Percentiles rank a stretch among this genome's conserved stretches.
phyloP scores from a whole-genome alignment of 2,888 invertebrate genomes.

The Folsomia manolachei region DNA sequence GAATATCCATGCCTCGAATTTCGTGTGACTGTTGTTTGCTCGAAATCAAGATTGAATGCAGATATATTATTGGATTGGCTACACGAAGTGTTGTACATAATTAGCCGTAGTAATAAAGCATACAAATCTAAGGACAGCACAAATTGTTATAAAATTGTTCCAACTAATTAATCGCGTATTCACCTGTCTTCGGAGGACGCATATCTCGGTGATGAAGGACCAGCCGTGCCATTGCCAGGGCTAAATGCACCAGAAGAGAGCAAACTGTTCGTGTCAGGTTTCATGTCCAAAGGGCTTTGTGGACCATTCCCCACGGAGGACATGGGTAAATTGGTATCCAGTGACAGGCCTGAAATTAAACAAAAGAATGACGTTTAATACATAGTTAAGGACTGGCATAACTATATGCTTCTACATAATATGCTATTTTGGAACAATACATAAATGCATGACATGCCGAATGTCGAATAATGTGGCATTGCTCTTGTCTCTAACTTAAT shows the following conservation, averaged over 20 bases:
- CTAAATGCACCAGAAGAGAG: conserved; percentile 64
- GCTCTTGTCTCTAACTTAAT: too few relatives aligned
- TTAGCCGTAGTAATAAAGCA: too few relatives aligned
- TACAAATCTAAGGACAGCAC: neutral
- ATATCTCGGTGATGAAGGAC: conserved; percentile 50
- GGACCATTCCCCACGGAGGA: conserved; percentile 71
- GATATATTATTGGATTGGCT: too few relatives aligned
- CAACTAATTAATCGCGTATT: too few relatives aligned
- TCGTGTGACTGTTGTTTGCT: too few relatives aligned
- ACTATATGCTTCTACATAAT: too few relatives aligned
- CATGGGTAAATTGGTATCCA: conserved; percentile 68
- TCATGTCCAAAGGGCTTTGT: conserved; percentile 82
- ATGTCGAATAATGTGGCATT: neutral
- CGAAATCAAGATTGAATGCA: too few relatives aligned
- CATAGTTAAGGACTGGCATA: neutral
- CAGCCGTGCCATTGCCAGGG: conserved; percentile 57
- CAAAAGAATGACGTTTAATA: conserved; percentile 33
- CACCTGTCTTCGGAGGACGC: conserved; percentile 46
- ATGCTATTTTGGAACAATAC: too few relatives aligned
- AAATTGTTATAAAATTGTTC: neutral
- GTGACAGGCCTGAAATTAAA: conserved; percentile 66
- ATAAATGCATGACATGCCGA: too few relatives aligned
- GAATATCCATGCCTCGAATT: too few relatives aligned
- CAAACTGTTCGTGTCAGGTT: conserved; percentile 80
- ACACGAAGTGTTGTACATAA: too few relatives aligned